Base-by-base conservation (phyloP, 1,140 invertebrate genomes). In the Heliconius congener region DNA sequence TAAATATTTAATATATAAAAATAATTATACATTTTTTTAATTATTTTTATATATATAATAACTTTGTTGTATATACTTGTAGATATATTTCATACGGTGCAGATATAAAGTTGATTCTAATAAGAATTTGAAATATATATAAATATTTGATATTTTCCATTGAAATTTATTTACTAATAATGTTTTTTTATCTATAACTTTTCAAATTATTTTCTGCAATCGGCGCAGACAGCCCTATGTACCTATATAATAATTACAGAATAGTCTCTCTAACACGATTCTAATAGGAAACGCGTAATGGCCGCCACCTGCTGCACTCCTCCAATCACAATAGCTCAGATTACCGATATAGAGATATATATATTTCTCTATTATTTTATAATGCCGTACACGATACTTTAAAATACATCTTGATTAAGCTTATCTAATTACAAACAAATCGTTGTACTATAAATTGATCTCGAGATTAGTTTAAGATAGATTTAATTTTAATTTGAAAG, bases 221-320 rank as follows among this genome's bases (percentile, higher is more conserved):
- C 23, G 2, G 0, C 1, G 60, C 30, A 66, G 73, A 37, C 74
- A 83, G 27, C 82, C 82, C 82, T 83, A 83, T 27, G 18, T 16
- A 37, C 34, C 34, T 37, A 46, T 80, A 55, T 57, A 89, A 91
- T 91, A 89, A 92, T 91, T 91, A 91, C 87, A 85, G 89, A 88
- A 90, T 86, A 84, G 84, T 82, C 84, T 88, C 83, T 92, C 91
- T 91, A 91, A 92, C 90, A 89, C 89, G 87, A 88, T 86, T 91
- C 88, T 90, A 92, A 92, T 92, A 92, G 90, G 90, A 92, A 91
- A 90, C 88, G 84, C 82, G 83, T 76, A 85, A 84, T 83, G 83
- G 84, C 83, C 79, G 71, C 88, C 90, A 90, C 87, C 90, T 90
- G 90, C 87, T 77, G 78, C 73, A 72, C 71, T 81, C 75, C 84